These are phyloP conservation scores for Peromyscus polionotus DNA, from an alignment of 2,113 vertebrate genomes.

Conservation along the genomic window DNA sequence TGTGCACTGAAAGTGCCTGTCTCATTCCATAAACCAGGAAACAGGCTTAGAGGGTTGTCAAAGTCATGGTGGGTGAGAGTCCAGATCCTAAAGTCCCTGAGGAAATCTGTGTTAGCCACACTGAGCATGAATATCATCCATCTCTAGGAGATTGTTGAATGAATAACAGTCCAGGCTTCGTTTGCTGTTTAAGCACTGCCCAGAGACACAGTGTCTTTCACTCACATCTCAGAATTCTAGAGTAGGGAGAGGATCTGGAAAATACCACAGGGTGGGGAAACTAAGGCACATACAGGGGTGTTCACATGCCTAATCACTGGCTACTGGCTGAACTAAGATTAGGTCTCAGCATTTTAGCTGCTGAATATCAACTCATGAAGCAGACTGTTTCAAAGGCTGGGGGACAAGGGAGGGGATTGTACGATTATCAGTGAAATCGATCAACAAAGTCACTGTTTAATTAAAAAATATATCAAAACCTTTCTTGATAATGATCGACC, in stretches of 20 bases:
- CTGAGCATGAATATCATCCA: rapidly evolving
- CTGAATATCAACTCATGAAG: not conserved
- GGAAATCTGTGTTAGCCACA: rapidly evolving
- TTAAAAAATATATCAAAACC: constrained; percentile 86
- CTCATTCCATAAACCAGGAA: not conserved
- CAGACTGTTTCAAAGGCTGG: constrained; percentile 40
- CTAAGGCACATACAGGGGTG: not conserved
- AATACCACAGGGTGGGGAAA: not conserved
- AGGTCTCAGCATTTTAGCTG: not conserved
- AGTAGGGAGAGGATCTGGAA: not conserved
- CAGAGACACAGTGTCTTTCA: not conserved
- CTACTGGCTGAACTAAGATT: not conserved
- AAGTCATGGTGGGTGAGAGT: not conserved
- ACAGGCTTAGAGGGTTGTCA: no score
- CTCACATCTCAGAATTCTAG: not conserved
- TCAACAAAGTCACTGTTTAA: constrained; percentile 82
- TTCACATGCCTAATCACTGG: not conserved
- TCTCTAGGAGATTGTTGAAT: not conserved
- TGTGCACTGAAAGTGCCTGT: not conserved
- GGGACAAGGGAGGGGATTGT: not conserved
- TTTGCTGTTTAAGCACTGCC: not conserved
- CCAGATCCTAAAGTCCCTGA: rapidly evolving
- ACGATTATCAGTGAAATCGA: constrained; percentile 79
- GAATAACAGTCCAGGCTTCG: not conserved
- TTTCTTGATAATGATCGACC: constrained; percentile 83